Evolutionary conservation across 2,797 vertebrate species (phyloP).

Genomic region (Betta splendens): DNA sequence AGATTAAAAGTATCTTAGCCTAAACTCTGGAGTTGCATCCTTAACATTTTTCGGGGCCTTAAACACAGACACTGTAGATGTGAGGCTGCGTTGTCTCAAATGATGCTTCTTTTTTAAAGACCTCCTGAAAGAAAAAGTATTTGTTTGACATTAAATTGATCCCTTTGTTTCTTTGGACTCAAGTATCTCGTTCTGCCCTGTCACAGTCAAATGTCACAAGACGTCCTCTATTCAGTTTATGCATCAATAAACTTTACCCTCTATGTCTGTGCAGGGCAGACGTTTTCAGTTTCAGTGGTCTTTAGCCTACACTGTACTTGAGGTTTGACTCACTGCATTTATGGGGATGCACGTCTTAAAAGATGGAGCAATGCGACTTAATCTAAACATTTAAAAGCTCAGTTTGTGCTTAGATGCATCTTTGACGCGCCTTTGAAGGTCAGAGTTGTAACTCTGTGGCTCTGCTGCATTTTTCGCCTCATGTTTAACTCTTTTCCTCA

Average conservation of each 20-base stretch:
- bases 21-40: too few species aligned
- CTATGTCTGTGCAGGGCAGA: background rate
- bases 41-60: conserved; percentile 23
- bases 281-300: background rate
- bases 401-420: background rate
- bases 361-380: background rate
- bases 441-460: background rate
- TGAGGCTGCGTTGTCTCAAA: conserved; percentile 44
- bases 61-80: conserved; percentile 38
- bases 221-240: background rate
- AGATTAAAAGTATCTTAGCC: conserved; percentile 45
- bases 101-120: conserved; percentile 40
- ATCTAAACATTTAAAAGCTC: background rate
- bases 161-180: background rate
- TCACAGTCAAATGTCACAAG: background rate
- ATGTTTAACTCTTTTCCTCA: conserved; percentile 20
- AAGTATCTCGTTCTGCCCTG: conserved; percentile 11
- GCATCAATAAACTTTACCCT: background rate
- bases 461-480: conserved; percentile 7
- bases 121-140: conserved; percentile 20
- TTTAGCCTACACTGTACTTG: background rate
- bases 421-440: background rate
- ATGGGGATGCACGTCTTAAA: background rate
- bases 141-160: conserved; percentile 38
- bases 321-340: conserved; percentile 1